Evolutionary conservation across 2,888 invertebrate genomes (phyloP), one percentile per base, ranked within the genome.

Genomic region (Apamea anceps): DNA sequence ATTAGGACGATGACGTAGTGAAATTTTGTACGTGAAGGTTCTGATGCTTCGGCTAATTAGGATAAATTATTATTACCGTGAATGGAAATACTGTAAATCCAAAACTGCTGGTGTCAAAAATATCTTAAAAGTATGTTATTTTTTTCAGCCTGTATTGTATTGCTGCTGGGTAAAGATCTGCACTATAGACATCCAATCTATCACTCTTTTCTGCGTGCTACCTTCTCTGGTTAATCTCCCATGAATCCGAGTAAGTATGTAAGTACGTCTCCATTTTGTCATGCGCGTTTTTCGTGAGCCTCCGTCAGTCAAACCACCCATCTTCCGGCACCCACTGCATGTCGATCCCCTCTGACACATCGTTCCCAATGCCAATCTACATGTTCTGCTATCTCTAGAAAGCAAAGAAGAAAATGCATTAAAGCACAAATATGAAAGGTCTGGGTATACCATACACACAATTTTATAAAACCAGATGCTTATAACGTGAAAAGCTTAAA

Each of bases 1-100:
- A 96, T 96, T 96, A 95, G 92, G 91, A 91, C 85, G 92, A 94
- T 95, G 95, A 95, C 94, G 89, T 86, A 85, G 93, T 91, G 21
- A 86, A 91, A 94, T 93, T 93, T 88, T 88, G 81, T 85, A 76
- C 82, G 86, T 84, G 82, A 87, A 86, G 81, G 80, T 85, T 90
- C 87, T 90, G 65, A 85, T 87, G 85, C 89, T 91, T 89, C 78
- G 86, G 86, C 85, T 91, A 91, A 93, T 92, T 92, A 91, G 82
- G 85, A 87, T 85, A 86, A 88, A 88, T 89, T 85, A 79, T 81
- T 70, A 66, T 77, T 75, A 80, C 25, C 72, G 1, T 32, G 48
- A 57, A 66, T 37, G 13, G 0, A 28, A 42, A 42, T 10, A 18
- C 72, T 51, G 25, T 62, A 51, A 72, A n/a, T n/a, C n/a, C n/a